phyloP scores from a whole-genome alignment of 1,140 invertebrate genomes.

The Harlomillsia oculata region DNA sequence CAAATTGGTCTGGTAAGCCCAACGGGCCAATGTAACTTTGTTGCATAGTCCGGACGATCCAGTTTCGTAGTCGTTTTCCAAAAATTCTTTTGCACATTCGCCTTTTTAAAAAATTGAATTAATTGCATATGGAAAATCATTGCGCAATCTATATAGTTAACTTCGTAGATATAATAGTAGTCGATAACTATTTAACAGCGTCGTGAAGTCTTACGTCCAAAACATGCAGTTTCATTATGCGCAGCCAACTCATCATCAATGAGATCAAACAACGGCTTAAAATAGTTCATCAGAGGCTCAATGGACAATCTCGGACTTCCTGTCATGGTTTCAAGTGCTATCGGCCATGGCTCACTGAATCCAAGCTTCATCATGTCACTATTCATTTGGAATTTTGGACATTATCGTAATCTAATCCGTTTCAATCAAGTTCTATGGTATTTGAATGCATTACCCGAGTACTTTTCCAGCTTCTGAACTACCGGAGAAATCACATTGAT shows the following conservation, averaged over 20 bases:
- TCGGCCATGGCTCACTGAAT: conserved; percentile 42
- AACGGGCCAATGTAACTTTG: too few relatives aligned
- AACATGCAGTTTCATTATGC: conserved; percentile 23
- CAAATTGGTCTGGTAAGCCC: too few relatives aligned
- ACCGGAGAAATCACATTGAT: conserved; percentile 43
- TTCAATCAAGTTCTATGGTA: neutral
- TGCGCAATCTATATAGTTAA: too few relatives aligned
- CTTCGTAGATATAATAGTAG: too few relatives aligned
- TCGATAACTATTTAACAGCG: too few relatives aligned
- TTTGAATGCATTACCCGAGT: conserved; percentile 30
- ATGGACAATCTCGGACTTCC: conserved; percentile 40
- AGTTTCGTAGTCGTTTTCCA: neutral
- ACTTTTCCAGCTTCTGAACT: conserved; percentile 40
- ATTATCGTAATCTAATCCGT: neutral
- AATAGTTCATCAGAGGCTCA: conserved; percentile 37
- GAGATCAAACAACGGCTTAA: conserved; percentile 33
- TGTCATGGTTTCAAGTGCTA: conserved; percentile 41
- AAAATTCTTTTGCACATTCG: neutral
- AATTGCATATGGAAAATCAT: too few relatives aligned
- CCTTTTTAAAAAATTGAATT: too few relatives aligned
- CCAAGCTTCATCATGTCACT: conserved; percentile 43
- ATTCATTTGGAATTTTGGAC: too few relatives aligned
- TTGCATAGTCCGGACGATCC: too few relatives aligned
- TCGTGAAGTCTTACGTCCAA: conserved; percentile 34
- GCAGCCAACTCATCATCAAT: conserved; percentile 27